A percentile compares a stretch with the other conserved stretches of the same genome.
These are phyloP conservation scores for Neomicropteryx cornuta DNA, from an alignment of 1,140 invertebrate species.

Conservation along the genomic window DNA sequence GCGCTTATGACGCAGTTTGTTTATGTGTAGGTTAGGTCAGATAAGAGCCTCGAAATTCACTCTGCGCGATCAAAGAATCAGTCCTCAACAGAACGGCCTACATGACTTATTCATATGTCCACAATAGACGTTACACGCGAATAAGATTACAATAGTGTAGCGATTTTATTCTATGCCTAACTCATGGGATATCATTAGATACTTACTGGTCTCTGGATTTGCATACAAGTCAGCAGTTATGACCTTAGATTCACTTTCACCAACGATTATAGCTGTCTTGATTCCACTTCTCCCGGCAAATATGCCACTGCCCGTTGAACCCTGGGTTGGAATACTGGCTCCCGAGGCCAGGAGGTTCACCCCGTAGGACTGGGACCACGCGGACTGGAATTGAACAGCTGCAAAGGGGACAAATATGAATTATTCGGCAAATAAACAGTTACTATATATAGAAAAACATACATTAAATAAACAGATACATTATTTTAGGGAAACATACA, in stretches of 20 bases:
- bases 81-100: too few relatives aligned
- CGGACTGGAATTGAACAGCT: constrained; percentile 31
- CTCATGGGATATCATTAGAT: too few relatives aligned
- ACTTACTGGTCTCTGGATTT: too few relatives aligned
- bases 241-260: constrained; percentile 14
- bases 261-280: constrained; percentile 16
- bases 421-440: background rate
- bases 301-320: constrained; percentile 34
- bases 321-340: constrained; percentile 21
- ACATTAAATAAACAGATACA: background rate
- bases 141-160: too few relatives aligned
- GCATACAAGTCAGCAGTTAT: too few relatives aligned
- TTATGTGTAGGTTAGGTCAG: too few relatives aligned
- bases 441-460: background rate
- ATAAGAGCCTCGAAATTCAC: too few relatives aligned
- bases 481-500: background rate
- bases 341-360: constrained; percentile 37
- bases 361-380: constrained; percentile 32
- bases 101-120: too few relatives aligned
- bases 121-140: too few relatives aligned
- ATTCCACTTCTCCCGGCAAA: constrained; percentile 28
- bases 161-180: too few relatives aligned
- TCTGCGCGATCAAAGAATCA: too few relatives aligned
- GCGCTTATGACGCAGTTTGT: too few relatives aligned
- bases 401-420: constrained; percentile 8